A percentile compares a stretch with the other conserved stretches of the same genome.
These are phyloP conservation scores for Ophion ventricosus DNA, from an alignment of 2,888 invertebrate genomes.

Conservation along the genomic window DNA sequence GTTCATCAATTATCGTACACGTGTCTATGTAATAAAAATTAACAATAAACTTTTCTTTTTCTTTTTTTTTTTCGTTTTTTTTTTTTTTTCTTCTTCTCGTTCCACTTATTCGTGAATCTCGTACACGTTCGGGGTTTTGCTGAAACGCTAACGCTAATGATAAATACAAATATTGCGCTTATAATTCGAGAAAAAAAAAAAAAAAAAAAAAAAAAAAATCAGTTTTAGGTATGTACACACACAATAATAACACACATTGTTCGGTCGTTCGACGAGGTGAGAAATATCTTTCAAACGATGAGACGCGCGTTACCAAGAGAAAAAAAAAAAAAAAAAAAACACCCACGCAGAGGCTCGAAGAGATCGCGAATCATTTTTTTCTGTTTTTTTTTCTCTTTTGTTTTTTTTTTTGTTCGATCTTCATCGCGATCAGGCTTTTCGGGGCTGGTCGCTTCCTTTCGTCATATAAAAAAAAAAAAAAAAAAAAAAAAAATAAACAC, in stretches of 20 bases:
- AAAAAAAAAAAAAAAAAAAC: too few species aligned
- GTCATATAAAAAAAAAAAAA: too few species aligned
- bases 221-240: slow-evolving; percentile 82
- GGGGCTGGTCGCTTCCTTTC: too few species aligned
- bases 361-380: slow-evolving; percentile 34
- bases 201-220: too few species aligned
- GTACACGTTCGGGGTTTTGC: slow-evolving; percentile 62
- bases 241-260: slow-evolving; percentile 82
- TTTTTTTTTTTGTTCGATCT: background rate
- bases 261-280: slow-evolving; percentile 72
- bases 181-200: too few species aligned
- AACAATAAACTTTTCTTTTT: slow-evolving; percentile 69
- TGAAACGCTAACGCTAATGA: slow-evolving; percentile 70
- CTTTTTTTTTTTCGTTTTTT: too few species aligned
- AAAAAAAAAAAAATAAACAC: too few species aligned
- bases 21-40: slow-evolving; percentile 69
- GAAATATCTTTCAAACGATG: slow-evolving; percentile 55
- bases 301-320: too few species aligned
- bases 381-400: slow-evolving; percentile 12
- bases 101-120: slow-evolving; percentile 65
- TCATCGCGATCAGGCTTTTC: too few species aligned
- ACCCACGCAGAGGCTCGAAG: slow-evolving; percentile 38
- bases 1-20: slow-evolving; percentile 61
- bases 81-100: too few species aligned
- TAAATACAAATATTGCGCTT: slow-evolving; percentile 81